phyloP scores from a whole-genome alignment of 2,113 vertebrate genomes.

The Sterrhoptilus dennistouni region DNA sequence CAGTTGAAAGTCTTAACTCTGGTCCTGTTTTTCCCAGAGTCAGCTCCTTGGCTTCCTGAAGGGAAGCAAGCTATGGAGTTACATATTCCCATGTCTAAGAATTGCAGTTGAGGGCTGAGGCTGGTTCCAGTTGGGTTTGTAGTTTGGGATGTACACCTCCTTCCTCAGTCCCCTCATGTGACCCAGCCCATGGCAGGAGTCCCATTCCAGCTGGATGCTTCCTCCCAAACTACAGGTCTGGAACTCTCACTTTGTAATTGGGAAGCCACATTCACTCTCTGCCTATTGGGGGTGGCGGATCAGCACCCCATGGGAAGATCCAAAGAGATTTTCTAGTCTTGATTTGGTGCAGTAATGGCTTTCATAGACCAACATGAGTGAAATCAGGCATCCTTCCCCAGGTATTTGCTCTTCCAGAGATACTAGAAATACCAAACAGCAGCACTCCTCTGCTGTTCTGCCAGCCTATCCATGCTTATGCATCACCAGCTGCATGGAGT shows the following conservation, averaged over 20 bases:
- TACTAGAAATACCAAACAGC: neutral
- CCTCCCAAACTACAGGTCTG: neutral
- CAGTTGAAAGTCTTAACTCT: neutral
- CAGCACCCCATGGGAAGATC: rapidly evolving
- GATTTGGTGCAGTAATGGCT: rapidly evolving
- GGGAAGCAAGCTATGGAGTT: neutral
- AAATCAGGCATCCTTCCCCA: neutral
- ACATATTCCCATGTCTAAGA: rapidly evolving
- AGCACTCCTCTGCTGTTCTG: neutral
- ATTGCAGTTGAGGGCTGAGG: neutral
- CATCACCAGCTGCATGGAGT: neutral
- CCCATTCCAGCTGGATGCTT: neutral
- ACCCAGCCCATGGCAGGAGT: rapidly evolving
- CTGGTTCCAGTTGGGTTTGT: neutral
- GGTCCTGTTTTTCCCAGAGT: neutral
- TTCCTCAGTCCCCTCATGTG: rapidly evolving
- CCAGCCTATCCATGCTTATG: rapidly evolving
- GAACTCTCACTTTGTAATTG: rapidly evolving
- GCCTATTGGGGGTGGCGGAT: rapidly evolving
- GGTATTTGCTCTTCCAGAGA: neutral
- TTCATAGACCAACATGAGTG: neutral
- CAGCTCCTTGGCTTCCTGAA: neutral
- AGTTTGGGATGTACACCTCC: rapidly evolving
- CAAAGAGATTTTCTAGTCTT: neutral
- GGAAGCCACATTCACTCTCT: neutral